These are phyloP conservation scores for Nothocercus julius DNA, from an alignment of 2,113 vertebrate species.

Conservation along the genomic window DNA sequence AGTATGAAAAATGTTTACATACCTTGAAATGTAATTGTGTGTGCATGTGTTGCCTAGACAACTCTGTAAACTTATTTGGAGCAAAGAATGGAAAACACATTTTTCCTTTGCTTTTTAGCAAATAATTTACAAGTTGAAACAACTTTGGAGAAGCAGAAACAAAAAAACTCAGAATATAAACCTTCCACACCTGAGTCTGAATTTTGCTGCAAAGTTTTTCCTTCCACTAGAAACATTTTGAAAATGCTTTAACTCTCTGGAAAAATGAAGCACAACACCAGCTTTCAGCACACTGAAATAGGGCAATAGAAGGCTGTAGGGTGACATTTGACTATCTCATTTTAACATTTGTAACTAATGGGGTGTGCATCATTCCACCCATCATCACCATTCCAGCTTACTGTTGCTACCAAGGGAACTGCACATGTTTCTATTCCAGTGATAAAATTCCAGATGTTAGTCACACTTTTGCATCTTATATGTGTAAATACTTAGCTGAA, in stretches of 20 bases:
- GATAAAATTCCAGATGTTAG: background rate
- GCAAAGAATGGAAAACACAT: background rate
- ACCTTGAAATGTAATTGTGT: background rate
- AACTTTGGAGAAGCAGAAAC: background rate
- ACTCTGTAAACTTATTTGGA: background rate
- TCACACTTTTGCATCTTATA: background rate
- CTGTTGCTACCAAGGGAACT: background rate
- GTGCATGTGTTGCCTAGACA: background rate
- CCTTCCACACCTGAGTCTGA: background rate
- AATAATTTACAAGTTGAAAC: background rate
- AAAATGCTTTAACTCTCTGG: background rate
- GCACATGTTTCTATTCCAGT: background rate
- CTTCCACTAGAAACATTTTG: background rate
- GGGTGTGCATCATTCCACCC: background rate
- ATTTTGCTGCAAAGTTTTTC: background rate
- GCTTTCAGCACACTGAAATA: background rate
- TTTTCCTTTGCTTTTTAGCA: background rate
- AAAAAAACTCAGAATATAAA: background rate
- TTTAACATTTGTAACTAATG: background rate
- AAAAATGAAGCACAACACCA: background rate
- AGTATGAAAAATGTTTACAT: background rate
- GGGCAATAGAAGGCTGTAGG: background rate
- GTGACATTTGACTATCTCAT: too few relatives aligned
- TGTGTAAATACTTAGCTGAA: background rate
- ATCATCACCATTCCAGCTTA: background rate